These are phyloP conservation scores for Oxytorus armatus DNA, from an alignment of 2,888 invertebrate genomes.

Conservation along the genomic window DNA sequence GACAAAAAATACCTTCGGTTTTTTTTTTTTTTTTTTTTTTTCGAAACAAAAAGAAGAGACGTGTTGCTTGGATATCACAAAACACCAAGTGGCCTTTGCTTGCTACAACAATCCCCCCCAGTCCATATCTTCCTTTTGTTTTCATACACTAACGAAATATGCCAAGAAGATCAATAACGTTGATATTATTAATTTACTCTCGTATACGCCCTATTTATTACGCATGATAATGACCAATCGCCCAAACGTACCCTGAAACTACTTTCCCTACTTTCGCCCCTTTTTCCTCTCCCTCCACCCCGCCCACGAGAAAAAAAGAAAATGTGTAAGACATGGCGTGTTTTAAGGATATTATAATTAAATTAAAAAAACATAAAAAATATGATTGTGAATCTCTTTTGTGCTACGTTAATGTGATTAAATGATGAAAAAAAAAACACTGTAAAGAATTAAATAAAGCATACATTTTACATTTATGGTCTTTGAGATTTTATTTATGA, in stretches of 20 bases:
- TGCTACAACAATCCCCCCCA: constrained; percentile 43
- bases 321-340: constrained; percentile 81
- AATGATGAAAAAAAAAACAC: constrained; percentile 85
- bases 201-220: constrained; percentile 71
- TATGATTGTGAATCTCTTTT: constrained; percentile 89
- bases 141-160: constrained; percentile 65
- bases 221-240: constrained; percentile 83
- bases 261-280: constrained; percentile 74
- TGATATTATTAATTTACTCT: constrained; percentile 45
- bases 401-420: constrained; percentile 88
- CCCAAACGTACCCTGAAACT: constrained; percentile 81
- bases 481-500: background rate
- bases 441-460: constrained; percentile 87
- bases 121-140: constrained; percentile 35
- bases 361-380: constrained; percentile 85
- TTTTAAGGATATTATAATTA: constrained; percentile 85
- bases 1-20: constrained; percentile 42
- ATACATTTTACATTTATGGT: constrained; percentile 83
- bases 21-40: constrained; percentile 38
- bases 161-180: constrained; percentile 67
- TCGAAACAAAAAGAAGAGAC: constrained; percentile 61
- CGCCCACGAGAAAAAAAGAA: constrained; percentile 61
- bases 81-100: constrained; percentile 78
- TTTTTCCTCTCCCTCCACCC: constrained; percentile 71
- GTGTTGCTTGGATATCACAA: constrained; percentile 77